Conservation (phyloP, 2,113 vertebrate genomes). For the Cottus gobio region DNA sequence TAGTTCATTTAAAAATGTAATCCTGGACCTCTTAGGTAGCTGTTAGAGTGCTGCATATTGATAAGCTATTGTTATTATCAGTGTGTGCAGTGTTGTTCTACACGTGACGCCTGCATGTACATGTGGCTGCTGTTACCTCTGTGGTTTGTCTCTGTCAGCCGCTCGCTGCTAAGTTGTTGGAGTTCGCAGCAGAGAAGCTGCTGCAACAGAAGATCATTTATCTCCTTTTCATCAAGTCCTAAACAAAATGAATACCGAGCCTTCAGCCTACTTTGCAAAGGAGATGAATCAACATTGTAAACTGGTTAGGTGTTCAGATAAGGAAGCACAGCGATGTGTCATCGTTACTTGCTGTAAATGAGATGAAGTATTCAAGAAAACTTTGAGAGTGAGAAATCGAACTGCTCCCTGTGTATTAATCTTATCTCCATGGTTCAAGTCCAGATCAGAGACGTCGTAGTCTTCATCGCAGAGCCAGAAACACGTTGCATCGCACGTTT, state of each 20-base stretch:
- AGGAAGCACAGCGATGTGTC: conserved; percentile 38
- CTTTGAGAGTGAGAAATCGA: conserved; percentile 8
- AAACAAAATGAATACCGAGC: conserved; percentile 62
- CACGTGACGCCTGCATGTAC: conserved; percentile 56
- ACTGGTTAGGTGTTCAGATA: conserved; percentile 26
- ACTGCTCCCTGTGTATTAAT: conserved; percentile 2
- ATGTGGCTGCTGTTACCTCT: conserved; percentile 18
- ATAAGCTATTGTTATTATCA: conserved; percentile 54
- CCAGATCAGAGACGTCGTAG: background rate
- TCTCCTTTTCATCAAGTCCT: conserved; percentile 49
- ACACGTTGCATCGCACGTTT: too few species aligned
- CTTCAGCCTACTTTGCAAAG: conserved; percentile 39
- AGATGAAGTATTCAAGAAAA: conserved; percentile 50
- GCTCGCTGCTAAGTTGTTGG: conserved; percentile 33
- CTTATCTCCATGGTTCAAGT: background rate
- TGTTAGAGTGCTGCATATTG: conserved; percentile 63
- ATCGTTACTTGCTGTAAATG: conserved; percentile 47
- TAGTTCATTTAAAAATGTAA: conserved; percentile 77
- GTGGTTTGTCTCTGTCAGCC: conserved; percentile 57
- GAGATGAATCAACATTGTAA: conserved; percentile 60
- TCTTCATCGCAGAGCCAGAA: background rate
- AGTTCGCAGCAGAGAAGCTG: conserved; percentile 32
- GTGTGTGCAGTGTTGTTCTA: conserved; percentile 50
- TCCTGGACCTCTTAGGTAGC: conserved; percentile 69
- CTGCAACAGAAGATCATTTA: conserved; percentile 52